phyloP scores from a whole-genome alignment of 2,888 invertebrate species.

The Blomia tropicalis region DNA sequence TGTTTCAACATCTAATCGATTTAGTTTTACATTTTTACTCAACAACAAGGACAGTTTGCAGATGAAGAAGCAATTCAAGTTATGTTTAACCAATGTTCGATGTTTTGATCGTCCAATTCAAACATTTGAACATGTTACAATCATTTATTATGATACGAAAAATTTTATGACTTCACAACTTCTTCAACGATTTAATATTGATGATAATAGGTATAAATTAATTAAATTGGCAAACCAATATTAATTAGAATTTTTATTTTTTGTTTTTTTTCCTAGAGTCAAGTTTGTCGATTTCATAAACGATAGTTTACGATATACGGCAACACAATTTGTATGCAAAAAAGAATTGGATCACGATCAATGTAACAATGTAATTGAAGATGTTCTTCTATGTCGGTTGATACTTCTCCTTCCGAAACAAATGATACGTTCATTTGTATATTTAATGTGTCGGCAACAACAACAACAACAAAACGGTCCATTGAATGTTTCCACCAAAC shows the following conservation, averaged over 20 bases:
- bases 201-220: neutral
- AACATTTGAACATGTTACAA: neutral
- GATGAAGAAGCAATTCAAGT: neutral
- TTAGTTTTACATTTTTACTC: neutral
- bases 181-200: conserved; percentile 7
- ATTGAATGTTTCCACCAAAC: neutral
- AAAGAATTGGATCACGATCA: neutral
- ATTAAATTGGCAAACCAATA: neutral
- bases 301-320: conserved; percentile 11
- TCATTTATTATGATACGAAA: conserved; percentile 20
- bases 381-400: neutral
- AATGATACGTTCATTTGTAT: neutral
- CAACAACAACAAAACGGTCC: neutral
- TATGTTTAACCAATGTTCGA: neutral
- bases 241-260: neutral
- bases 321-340: neutral
- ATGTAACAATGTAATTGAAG: neutral
- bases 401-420: neutral
- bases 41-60: neutral
- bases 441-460: neutral
- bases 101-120: neutral
- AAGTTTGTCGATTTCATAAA: conserved; percentile 22
- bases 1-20: neutral
- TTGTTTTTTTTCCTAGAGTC: conserved; percentile 5
- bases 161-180: conserved; percentile 24